phyloP scores from a whole-genome alignment of 2,888 invertebrate genomes.

The Lymantria monacha region DNA sequence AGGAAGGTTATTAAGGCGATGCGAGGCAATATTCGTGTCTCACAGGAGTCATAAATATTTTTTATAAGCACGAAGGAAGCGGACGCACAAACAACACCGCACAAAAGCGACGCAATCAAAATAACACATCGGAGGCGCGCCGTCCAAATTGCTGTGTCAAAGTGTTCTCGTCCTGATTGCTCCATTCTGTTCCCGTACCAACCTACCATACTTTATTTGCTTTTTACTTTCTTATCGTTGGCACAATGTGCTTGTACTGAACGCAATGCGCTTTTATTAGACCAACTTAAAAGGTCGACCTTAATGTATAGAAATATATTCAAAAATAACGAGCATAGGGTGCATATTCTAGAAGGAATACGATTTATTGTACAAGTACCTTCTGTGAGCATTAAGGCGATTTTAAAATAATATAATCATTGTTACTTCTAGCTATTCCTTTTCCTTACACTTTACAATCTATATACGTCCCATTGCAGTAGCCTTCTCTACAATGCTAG shows the following conservation, averaged over 20 bases:
- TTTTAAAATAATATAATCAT: no score
- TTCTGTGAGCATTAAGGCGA: no score
- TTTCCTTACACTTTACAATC: no score
- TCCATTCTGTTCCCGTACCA: conserved; percentile 68
- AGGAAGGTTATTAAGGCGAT: conserved; percentile 50
- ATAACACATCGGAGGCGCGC: conserved; percentile 71
- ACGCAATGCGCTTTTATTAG: conserved; percentile 7
- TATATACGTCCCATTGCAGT: no score
- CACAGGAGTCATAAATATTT: conserved; percentile 57
- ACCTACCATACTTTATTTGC: conserved; percentile 50
- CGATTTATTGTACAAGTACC: no score
- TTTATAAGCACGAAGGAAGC: conserved; percentile 57
- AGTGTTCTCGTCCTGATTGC: conserved; percentile 76
- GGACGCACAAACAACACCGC: conserved; percentile 60
- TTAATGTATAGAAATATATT: neutral
- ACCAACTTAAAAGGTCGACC: conserved; percentile 6
- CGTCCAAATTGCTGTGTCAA: conserved; percentile 77
- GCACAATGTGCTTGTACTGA: conserved; percentile 30
- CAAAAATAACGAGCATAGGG: no score
- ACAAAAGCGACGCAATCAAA: conserved; percentile 75
- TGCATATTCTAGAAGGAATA: no score
- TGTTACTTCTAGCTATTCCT: no score
- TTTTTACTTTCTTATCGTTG: conserved; percentile 62
- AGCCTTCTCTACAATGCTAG: no score
- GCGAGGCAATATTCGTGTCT: conserved; percentile 53